phyloP scores from a whole-genome alignment of 2,888 invertebrate species.

The Taphrorychus bicolor region DNA sequence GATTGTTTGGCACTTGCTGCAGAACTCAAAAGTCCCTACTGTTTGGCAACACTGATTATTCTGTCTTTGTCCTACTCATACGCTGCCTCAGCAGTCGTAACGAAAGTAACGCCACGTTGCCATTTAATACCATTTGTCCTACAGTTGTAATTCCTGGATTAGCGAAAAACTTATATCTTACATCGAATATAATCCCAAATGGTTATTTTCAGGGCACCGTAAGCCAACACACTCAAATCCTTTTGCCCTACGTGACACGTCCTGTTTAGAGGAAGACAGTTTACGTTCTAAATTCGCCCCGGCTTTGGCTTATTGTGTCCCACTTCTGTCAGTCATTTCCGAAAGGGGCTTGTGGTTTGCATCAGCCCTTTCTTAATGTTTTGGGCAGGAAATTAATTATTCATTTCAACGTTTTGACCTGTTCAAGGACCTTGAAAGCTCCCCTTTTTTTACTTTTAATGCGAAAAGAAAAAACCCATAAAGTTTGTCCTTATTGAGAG shows the following conservation, averaged over 20 bases:
- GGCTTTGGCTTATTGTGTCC: slow-evolving; percentile 16
- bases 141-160: no score
- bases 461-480: no score
- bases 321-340: slow-evolving; percentile 21
- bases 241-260: slow-evolving; percentile 12
- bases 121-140: no score
- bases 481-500: no score
- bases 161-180: not conserved
- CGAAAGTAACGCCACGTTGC: no score
- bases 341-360: not conserved
- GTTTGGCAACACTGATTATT: no score
- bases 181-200: not conserved
- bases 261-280: slow-evolving; percentile 10
- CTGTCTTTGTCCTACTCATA: no score
- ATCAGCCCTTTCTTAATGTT: not conserved
- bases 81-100: no score
- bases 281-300: slow-evolving; percentile 1
- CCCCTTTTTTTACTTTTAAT: not conserved
- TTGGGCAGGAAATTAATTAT: slow-evolving; percentile 4
- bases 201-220: not conserved
- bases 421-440: not conserved
- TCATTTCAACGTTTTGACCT: slow-evolving; percentile 1
- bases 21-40: no score
- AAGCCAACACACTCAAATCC: not conserved
- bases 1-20: no score